Conservation (phyloP, 2,797 vertebrate species). For the Myotis findleyi region DNA sequence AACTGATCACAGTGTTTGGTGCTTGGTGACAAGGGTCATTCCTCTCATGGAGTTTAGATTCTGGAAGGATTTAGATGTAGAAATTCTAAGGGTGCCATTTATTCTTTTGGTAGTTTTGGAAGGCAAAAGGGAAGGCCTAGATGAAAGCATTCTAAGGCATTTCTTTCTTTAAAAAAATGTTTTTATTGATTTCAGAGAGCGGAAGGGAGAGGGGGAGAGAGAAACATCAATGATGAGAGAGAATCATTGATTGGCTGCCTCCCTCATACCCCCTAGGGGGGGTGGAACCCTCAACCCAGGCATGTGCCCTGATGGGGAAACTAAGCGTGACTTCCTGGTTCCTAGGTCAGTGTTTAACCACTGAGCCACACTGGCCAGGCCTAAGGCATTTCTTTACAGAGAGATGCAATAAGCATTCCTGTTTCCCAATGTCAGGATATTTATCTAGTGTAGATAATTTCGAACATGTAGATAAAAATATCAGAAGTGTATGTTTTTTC, state of each 20-base stretch:
- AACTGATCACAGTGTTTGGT: background rate
- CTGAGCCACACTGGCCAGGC: background rate
- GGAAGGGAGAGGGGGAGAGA: too few species aligned
- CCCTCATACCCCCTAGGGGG: too few species aligned
- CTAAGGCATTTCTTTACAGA: background rate
- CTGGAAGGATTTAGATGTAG: background rate
- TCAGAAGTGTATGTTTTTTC: conserved; percentile 21
- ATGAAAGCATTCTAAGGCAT: background rate
- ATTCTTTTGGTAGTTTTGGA: conserved; percentile 34
- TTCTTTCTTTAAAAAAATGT: background rate
- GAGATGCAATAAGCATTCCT: conserved; percentile 16
- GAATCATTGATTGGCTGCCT: too few species aligned
- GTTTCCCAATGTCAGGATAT: background rate
- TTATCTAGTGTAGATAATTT: background rate
- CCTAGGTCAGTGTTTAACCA: too few species aligned
- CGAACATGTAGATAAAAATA: conserved; percentile 13
- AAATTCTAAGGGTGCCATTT: background rate
- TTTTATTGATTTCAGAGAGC: too few species aligned
- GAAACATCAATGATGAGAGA: too few species aligned
- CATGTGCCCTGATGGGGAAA: too few species aligned
- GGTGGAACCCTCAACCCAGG: too few species aligned
- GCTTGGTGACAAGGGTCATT: background rate
- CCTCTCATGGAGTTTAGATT: background rate
- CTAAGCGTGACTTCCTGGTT: too few species aligned
- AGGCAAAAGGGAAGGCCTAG: background rate